phyloP scores from a whole-genome alignment of 2,797 vertebrate species.

The Catostomus latipinnis region DNA sequence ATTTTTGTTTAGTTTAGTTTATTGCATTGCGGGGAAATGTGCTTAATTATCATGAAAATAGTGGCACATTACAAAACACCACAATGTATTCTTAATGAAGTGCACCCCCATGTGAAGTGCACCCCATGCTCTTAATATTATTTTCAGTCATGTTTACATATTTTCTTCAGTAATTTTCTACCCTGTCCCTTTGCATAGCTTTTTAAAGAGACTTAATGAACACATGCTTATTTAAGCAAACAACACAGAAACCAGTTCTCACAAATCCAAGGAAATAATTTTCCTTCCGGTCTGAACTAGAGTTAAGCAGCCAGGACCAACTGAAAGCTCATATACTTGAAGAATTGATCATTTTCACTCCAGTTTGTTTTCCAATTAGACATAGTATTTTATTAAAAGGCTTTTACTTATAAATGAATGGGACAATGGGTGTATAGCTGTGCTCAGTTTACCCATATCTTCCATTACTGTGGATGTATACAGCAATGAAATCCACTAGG shows the following conservation, averaged over 20 bases:
- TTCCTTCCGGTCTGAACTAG: conserved; percentile 19
- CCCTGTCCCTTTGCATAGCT: conserved; percentile 4
- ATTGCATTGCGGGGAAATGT: too few relatives aligned
- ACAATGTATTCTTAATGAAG: background rate
- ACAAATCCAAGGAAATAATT: conserved; percentile 7
- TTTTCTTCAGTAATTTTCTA: background rate
- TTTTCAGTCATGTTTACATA: conserved; percentile 10
- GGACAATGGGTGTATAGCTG: conserved; percentile 4
- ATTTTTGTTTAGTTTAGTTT: too few relatives aligned
- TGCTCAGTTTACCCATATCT: conserved; percentile 20
- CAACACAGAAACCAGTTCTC: conserved; percentile 6
- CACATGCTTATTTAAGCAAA: background rate
- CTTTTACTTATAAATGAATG: conserved; percentile 37
- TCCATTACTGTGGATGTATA: conserved; percentile 27
- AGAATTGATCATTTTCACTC: conserved; percentile 20
- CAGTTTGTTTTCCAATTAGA: conserved; percentile 22
- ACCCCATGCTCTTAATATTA: background rate
- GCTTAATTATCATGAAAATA: too few relatives aligned
- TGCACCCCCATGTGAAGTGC: conserved; percentile 5
- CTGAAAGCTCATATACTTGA: conserved; percentile 1
- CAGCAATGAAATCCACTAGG: conserved; percentile 14
- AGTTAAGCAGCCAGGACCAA: conserved; percentile 21
- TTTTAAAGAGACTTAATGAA: background rate
- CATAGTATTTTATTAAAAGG: conserved; percentile 9
- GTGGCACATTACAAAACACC: too few relatives aligned